These are phyloP conservation scores for Pteropus rufus DNA, from an alignment of 2,797 vertebrate genomes.

Conservation along the genomic window DNA sequence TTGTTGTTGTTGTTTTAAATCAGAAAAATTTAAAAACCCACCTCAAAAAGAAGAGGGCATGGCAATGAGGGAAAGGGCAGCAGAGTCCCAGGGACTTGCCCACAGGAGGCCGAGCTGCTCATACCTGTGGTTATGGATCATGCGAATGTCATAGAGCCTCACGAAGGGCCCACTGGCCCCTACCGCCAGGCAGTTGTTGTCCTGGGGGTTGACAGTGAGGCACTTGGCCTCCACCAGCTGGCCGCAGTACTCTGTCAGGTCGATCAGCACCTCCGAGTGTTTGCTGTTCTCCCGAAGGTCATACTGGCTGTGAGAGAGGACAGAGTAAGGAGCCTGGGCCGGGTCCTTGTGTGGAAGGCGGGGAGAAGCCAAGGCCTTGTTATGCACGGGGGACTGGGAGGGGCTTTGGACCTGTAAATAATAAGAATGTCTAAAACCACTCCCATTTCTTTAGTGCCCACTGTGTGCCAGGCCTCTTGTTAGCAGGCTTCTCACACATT, in stretches of 20 bases:
- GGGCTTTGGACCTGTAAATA: background rate
- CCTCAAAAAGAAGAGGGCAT: background rate
- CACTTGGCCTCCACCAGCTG: slow-evolving; percentile 99
- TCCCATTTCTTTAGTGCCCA: background rate
- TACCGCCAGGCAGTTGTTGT: slow-evolving; percentile 97
- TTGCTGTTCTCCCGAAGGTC: slow-evolving; percentile 97
- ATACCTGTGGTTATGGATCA: slow-evolving; percentile 99
- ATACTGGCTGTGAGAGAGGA: slow-evolving; percentile 89
- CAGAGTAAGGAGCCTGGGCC: background rate
- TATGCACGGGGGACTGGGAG: background rate
- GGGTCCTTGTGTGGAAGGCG: background rate
- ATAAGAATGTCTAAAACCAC: background rate
- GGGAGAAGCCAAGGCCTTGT: background rate
- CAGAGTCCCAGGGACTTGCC: background rate
- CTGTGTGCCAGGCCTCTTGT: background rate
- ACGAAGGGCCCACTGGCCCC: slow-evolving; percentile 97
- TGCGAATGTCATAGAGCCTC: slow-evolving; percentile 97
- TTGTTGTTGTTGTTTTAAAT: background rate
- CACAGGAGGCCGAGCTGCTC: background rate
- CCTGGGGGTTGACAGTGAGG: slow-evolving; percentile 95
- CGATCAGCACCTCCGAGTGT: slow-evolving; percentile 95
- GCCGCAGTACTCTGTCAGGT: slow-evolving; percentile 97
- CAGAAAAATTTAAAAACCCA: background rate
- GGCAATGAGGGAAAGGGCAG: background rate
- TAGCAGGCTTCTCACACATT: background rate